These are phyloP conservation scores for Adelosebastes latens DNA, from an alignment of 2,797 vertebrate species.

Conservation along the genomic window DNA sequence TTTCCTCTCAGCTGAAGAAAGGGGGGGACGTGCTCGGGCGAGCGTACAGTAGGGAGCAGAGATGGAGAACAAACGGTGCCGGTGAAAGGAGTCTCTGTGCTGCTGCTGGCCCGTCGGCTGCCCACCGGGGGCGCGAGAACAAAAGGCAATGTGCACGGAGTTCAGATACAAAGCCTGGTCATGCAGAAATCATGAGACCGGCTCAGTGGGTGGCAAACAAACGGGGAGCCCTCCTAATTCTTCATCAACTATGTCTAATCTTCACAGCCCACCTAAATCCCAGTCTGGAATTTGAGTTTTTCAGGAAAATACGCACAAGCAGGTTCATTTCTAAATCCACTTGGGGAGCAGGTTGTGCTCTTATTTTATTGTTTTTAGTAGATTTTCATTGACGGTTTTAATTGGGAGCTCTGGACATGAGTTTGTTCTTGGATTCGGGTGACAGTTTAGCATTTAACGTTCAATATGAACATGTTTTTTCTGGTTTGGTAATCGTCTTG, in stretches of 20 bases:
- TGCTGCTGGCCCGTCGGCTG: conserved; percentile 29
- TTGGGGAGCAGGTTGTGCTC: not conserved
- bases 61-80: conserved; percentile 35
- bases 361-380: not conserved
- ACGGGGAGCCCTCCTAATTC: conserved; percentile 58
- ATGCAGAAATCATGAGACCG: conserved; percentile 78
- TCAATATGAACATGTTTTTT: not conserved
- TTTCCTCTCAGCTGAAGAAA: conserved; percentile 13
- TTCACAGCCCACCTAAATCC: conserved; percentile 58
- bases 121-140: conserved; percentile 63
- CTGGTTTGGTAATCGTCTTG: not conserved
- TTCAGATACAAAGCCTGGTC: conserved; percentile 74
- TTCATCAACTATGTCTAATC: conserved; percentile 59
- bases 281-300: conserved; percentile 54
- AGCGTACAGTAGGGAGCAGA: conserved; percentile 9
- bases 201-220: conserved; percentile 77
- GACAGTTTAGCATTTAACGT: not conserved
- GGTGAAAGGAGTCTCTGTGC: conserved; percentile 74
- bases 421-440: not conserved
- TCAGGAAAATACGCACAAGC: not conserved
- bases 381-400: not conserved
- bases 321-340: conserved; percentile 8
- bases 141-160: conserved; percentile 58
- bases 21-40: conserved; percentile 12
- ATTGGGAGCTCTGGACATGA: no score